Evolutionary conservation across 2,888 invertebrate genomes (phyloP).

Genomic region (Heliconius ethilla): DNA sequence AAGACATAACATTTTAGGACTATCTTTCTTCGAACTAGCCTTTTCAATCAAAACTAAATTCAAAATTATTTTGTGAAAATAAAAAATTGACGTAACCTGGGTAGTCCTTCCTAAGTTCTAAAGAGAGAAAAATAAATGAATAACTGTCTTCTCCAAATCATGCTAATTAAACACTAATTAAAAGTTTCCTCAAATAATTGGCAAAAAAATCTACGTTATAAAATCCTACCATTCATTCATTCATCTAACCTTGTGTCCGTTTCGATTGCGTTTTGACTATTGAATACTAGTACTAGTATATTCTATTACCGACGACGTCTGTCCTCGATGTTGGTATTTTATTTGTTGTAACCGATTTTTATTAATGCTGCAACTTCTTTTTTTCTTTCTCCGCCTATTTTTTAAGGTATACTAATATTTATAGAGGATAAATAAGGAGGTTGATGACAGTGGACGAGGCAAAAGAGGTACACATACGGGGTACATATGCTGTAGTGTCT

Average conservation of each 20-base stretch:
- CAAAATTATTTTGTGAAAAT: too few species aligned
- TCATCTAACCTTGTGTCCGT: not conserved
- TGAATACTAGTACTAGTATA: constrained; percentile 1
- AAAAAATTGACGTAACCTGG: too few species aligned
- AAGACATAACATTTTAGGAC: too few species aligned
- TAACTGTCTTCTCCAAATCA: not conserved
- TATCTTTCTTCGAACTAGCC: too few species aligned
- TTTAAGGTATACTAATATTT: too few species aligned
- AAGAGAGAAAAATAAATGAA: not conserved
- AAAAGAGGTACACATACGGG: too few species aligned
- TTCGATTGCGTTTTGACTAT: constrained; percentile 17
- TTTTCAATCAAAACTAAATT: too few species aligned
- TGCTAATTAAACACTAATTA: not conserved
- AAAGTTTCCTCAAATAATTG: not conserved
- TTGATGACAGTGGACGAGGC: too few species aligned
- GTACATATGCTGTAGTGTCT: too few species aligned
- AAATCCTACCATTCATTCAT: not conserved
- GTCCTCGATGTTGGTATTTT: not conserved
- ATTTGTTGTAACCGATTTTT: not conserved
- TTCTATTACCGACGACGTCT: constrained; percentile 6
- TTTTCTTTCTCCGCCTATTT: not conserved
- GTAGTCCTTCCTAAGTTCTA: not conserved
- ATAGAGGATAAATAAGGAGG: not conserved
- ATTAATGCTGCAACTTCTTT: not conserved
- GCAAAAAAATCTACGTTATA: not conserved